Evolutionary conservation across 2,888 invertebrate species (phyloP).

Genomic region (Drosophila anomelani): DNA sequence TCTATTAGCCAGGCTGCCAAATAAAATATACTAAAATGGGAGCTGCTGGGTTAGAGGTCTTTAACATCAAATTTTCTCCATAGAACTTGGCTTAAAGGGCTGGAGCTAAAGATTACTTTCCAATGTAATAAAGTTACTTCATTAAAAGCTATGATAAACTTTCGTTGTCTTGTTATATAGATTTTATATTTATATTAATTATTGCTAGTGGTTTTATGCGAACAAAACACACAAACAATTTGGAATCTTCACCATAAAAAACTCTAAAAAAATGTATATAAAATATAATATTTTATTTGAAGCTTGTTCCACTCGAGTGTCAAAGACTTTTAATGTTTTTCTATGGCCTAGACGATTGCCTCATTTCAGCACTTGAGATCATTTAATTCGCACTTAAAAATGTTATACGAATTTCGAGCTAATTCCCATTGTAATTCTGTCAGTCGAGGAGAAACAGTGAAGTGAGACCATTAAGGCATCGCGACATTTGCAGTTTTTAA

Average conservation of each 20-base stretch:
- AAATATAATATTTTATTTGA: constrained; percentile 4
- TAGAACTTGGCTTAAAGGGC: constrained; percentile 5
- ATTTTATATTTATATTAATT: neutral
- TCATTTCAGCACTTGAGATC: constrained; percentile 38
- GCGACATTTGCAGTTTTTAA: constrained; percentile 51
- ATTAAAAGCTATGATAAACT: neutral
- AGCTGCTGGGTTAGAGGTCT: neutral
- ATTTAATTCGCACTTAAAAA: constrained; percentile 34
- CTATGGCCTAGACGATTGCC: constrained; percentile 34
- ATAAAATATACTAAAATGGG: constrained; percentile 20
- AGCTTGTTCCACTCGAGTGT: constrained; percentile 5
- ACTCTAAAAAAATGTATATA: neutral
- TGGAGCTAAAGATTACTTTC: constrained; percentile 9
- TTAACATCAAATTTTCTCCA: constrained; percentile 1
- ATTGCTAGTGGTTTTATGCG: neutral
- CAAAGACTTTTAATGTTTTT: constrained; percentile 3
- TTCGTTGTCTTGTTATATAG: neutral
- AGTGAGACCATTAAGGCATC: constrained; percentile 56
- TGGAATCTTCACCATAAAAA: too few species aligned
- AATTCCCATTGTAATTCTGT: constrained; percentile 43
- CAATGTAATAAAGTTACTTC: neutral
- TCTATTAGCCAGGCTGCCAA: constrained; percentile 30
- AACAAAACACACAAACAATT: too few species aligned
- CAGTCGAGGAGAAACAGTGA: constrained; percentile 15
- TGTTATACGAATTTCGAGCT: constrained; percentile 40